Percentiles rank a stretch among this genome's conserved stretches.
Conservation (phyloP, 2,888 invertebrate species). For the Thyatira batis region DNA sequence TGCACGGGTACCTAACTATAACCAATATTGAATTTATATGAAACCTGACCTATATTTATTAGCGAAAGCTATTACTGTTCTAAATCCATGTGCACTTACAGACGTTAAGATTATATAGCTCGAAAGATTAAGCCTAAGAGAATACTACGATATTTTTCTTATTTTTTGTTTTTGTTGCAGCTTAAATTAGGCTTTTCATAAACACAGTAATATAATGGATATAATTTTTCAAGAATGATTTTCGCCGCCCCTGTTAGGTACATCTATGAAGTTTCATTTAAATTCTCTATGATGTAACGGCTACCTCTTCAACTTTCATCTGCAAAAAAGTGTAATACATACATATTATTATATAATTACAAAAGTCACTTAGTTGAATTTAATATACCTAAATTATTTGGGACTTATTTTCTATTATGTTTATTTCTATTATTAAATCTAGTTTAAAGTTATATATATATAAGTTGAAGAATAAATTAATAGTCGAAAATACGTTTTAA, state of each 20-base stretch:
- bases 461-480: too few species aligned
- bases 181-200: constrained; percentile 79
- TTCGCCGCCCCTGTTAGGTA: constrained; percentile 75
- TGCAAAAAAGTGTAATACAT: constrained; percentile 48
- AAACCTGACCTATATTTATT: constrained; percentile 56
- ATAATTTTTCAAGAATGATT: constrained; percentile 71
- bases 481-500: too few species aligned
- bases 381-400: not conserved
- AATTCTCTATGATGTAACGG: constrained; percentile 68
- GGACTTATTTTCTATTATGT: too few species aligned
- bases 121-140: constrained; percentile 76
- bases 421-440: too few species aligned
- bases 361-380: not conserved
- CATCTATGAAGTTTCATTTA: constrained; percentile 78
- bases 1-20: constrained; percentile 55
- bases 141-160: constrained; percentile 68
- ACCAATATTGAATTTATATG: constrained; percentile 61
- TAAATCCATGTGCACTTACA: constrained; percentile 78
- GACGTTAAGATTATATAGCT: constrained; percentile 72
- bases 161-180: constrained; percentile 66
- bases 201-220: constrained; percentile 75
- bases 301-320: constrained; percentile 81
- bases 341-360: not conserved
- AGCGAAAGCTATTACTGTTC: constrained; percentile 71
- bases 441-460: too few species aligned